Base-by-base conservation (phyloP, 2,113 vertebrate species). In the Lophius piscatorius region DNA sequence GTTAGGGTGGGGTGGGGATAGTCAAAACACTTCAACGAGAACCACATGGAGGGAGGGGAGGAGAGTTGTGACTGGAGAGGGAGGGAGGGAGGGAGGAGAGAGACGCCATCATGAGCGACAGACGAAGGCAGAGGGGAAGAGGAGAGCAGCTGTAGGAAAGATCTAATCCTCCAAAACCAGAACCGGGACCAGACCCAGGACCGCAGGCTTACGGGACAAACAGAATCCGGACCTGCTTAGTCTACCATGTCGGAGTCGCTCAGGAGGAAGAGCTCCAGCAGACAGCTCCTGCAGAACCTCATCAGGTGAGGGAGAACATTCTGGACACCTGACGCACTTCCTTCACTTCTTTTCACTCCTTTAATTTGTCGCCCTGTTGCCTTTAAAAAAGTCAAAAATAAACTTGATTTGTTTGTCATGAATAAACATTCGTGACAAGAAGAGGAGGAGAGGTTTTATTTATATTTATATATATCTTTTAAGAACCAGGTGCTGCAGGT, bases 221-320 rank as follows among this genome's bases (percentile, higher is more conserved):
- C 29, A 10, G 36, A 23, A 77, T 18, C 51, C 24, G 75, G 40
- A 69, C 21, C 50, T 57, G 48, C 28, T 14, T 20, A 17, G 24
- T 69, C 60, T 69, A 82, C 8, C 68, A 90, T 87, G 90, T 89
- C 89, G 34, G 70, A 83, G 64, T 88, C 89, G 49, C 77, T 92
- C 70, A 85, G 87, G 18, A 90, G 93, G 70, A 90, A 90, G 79
- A 90, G 83, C 55, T 91, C 93, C 71, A 93, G 92, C 87, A 93
- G 82, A 36, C 88, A 90, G 87, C 92, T 92, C 64, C 84, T 94
- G 77, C 91, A 94, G 78, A 92, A 91, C 77, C 94, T 94, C 69
- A 87, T 92, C 64, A 94, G 93, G 96, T 96, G 85, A 93, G 85
- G 74, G 14, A 21, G 26, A 28, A 8, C 26, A 16, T 1, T 47